Percentiles rank a stretch among this genome's conserved stretches.
phyloP scores from a whole-genome alignment of 2,113 vertebrate genomes.

The Lagopus muta region DNA sequence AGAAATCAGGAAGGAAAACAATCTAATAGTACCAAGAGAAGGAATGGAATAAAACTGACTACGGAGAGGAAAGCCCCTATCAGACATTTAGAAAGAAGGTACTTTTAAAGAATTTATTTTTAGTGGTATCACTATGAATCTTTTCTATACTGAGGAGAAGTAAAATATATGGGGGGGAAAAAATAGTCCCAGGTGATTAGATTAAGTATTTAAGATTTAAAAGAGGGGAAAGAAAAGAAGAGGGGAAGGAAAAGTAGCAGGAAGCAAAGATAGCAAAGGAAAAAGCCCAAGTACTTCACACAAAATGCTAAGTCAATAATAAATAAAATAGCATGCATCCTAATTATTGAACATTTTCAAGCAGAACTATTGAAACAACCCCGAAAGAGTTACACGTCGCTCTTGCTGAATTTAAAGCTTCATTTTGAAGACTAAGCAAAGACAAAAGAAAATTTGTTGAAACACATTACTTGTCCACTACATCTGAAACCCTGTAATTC shows the following conservation, averaged over 20 bases:
- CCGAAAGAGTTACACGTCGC: not conserved
- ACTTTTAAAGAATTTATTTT: not conserved
- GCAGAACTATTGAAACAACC: not conserved
- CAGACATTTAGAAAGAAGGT: not conserved
- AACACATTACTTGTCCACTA: constrained; percentile 16
- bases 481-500: constrained; percentile 36
- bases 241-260: not conserved
- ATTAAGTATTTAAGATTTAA: not conserved
- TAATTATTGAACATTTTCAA: not conserved
- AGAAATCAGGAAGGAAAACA: not conserved
- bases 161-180: not conserved
- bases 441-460: constrained; percentile 21
- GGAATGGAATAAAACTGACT: not conserved
- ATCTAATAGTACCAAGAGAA: not conserved
- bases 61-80: not conserved
- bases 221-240: not conserved
- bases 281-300: not conserved
- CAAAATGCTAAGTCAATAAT: not conserved
- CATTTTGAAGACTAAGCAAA: constrained; percentile 45
- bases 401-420: not conserved
- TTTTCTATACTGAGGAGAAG: not conserved
- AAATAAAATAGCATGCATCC: not conserved
- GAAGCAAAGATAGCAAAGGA: not conserved
- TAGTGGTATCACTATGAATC: not conserved
- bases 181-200: not conserved